Percentiles rank a stretch among this genome's conserved stretches.
phyloP scores from a whole-genome alignment of 1,140 invertebrate genomes.

The Microplitis mediator region DNA sequence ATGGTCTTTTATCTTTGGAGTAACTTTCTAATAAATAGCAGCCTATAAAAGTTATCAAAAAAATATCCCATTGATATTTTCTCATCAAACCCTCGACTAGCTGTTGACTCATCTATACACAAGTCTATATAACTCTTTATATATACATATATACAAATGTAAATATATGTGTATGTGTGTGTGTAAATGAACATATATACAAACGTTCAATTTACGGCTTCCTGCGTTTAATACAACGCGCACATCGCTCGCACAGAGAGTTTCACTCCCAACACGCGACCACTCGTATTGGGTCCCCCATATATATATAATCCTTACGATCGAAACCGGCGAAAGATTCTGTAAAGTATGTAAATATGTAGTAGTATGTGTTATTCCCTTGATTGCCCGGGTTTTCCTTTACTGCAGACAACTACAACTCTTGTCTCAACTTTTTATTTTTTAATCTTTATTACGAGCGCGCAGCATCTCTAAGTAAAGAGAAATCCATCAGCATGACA shows the following conservation, averaged over 20 bases:
- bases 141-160: too few species aligned
- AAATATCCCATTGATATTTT: not conserved
- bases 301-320: not conserved
- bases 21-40: not conserved
- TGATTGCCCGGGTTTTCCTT: too few species aligned
- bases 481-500: too few species aligned
- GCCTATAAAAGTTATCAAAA: not conserved
- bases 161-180: not conserved
- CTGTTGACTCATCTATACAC: not conserved
- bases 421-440: too few species aligned
- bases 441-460: too few species aligned
- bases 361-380: too few species aligned
- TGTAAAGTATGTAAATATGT: not conserved
- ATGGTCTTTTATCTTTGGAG: not conserved
- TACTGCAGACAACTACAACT: too few species aligned
- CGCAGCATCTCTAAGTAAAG: too few species aligned
- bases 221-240: conserved; percentile 43
- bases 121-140: not conserved
- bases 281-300: not conserved
- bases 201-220: conserved; percentile 46
- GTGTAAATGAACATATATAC: conserved; percentile 14
- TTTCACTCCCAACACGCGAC: conserved; percentile 19
- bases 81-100: not conserved
- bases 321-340: not conserved
- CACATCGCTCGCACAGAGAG: conserved; percentile 11